These are phyloP conservation scores for Morphnarchus princeps DNA, from an alignment of 2,113 vertebrate genomes.

Conservation along the genomic window DNA sequence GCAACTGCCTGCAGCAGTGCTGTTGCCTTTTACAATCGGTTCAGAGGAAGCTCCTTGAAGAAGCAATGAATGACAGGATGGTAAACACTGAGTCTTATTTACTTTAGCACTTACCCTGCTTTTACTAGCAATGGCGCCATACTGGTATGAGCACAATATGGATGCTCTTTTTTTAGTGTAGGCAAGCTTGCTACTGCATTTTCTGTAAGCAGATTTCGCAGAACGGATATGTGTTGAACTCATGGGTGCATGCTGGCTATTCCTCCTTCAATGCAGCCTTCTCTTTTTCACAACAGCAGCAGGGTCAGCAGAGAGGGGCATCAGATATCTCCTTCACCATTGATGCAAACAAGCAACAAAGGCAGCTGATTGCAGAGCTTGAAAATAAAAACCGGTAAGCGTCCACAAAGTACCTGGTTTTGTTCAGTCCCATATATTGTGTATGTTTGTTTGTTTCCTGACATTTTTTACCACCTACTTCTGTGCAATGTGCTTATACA, in stretches of 20 bases:
- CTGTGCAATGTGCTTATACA: background rate
- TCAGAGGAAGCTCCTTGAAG: background rate
- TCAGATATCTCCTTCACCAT: conserved; percentile 92
- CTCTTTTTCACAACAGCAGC: conserved; percentile 79
- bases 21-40: background rate
- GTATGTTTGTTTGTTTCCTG: background rate
- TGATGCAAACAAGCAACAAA: conserved; percentile 95
- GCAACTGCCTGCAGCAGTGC: background rate
- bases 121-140: background rate
- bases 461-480: background rate
- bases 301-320: conserved; percentile 84
- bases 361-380: conserved; percentile 96
- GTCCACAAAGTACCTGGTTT: background rate
- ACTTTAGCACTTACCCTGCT: background rate
- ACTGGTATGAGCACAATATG: background rate
- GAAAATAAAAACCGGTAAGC: conserved; percentile 96
- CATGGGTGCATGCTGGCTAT: background rate
- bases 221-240: background rate
- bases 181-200: background rate
- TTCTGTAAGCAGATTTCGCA: background rate
- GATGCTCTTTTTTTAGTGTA: background rate
- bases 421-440: background rate
- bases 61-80: background rate
- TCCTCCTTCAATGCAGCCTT: background rate
- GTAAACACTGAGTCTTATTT: conserved; percentile 8